phyloP scores from a whole-genome alignment of 2,888 invertebrate species.

The Cryptops parisi region DNA sequence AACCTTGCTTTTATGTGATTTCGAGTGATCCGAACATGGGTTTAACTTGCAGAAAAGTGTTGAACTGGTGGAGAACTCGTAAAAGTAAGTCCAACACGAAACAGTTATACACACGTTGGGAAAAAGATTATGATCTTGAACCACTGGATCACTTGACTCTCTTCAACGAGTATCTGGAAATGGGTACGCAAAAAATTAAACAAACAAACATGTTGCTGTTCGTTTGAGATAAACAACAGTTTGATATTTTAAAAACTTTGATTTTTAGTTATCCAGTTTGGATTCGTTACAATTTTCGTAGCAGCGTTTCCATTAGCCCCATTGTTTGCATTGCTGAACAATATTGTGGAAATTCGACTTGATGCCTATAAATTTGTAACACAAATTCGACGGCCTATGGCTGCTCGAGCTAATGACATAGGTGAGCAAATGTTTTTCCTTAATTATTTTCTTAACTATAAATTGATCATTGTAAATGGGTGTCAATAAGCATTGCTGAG shows the following conservation, averaged over 20 bases:
- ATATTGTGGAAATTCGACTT: conserved; percentile 79
- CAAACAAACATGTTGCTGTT: no score
- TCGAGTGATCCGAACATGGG: no score
- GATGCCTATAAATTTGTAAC: conserved; percentile 98
- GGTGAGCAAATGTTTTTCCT: conserved; percentile 46
- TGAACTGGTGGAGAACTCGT: conserved; percentile 78
- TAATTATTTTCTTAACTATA: no score
- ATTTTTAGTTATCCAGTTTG: conserved; percentile 77
- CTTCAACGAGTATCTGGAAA: conserved; percentile 94
- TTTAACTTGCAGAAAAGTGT: conserved; percentile 54
- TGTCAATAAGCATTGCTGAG: no score
- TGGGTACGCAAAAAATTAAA: conserved; percentile 69
- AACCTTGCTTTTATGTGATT: background rate
- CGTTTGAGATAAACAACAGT: background rate
- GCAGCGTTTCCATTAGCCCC: conserved; percentile 95
- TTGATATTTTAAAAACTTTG: background rate
- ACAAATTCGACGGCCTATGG: conserved; percentile 72
- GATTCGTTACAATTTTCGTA: conserved; percentile 92
- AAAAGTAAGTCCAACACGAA: conserved; percentile 57
- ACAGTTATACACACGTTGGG: conserved; percentile 52
- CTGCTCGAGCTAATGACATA: conserved; percentile 80
- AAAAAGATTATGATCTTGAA: conserved; percentile 83
- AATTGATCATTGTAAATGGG: no score
- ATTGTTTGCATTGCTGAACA: conserved; percentile 85
- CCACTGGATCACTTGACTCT: conserved; percentile 77